phyloP scores from a whole-genome alignment of 2,113 vertebrate species.

The Micromys minutus region DNA sequence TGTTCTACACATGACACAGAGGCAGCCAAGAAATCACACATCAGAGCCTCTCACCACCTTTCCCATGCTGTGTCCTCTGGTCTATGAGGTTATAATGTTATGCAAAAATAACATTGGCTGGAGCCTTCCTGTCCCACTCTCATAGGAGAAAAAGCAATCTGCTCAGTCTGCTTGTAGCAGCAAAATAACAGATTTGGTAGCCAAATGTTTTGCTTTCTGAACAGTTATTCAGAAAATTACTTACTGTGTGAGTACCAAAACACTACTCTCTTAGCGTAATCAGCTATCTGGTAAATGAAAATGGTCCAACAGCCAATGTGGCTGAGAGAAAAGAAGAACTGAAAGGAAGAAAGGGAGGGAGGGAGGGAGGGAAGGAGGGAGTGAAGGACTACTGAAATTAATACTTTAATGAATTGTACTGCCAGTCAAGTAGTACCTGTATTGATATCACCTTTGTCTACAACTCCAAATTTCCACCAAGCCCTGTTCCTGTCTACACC shows the following conservation, averaged over 20 bases:
- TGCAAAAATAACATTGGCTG: not conserved
- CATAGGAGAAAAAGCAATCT: not conserved
- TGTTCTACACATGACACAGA: not conserved
- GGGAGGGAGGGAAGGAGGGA: not conserved
- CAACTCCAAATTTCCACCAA: not conserved
- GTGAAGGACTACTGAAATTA: not conserved
- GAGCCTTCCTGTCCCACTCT: not conserved
- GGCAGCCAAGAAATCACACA: not conserved
- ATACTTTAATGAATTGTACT: not conserved
- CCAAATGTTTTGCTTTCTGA: not conserved
- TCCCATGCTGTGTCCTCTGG: not conserved
- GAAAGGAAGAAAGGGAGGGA: too few relatives aligned
- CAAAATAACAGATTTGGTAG: not conserved
- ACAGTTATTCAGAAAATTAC: not conserved
- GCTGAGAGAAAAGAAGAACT: not conserved
- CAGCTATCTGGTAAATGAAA: not conserved
- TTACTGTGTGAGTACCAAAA: not conserved
- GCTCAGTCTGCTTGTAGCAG: not conserved
- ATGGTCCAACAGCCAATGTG: not conserved
- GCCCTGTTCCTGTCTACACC: not conserved
- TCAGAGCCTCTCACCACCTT: not conserved
- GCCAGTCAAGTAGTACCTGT: not conserved
- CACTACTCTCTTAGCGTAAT: not conserved
- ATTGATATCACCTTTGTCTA: not conserved
- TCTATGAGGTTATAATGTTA: not conserved